Base-by-base conservation (phyloP, 2,113 vertebrate species). In the Uropsilus gracilis region DNA sequence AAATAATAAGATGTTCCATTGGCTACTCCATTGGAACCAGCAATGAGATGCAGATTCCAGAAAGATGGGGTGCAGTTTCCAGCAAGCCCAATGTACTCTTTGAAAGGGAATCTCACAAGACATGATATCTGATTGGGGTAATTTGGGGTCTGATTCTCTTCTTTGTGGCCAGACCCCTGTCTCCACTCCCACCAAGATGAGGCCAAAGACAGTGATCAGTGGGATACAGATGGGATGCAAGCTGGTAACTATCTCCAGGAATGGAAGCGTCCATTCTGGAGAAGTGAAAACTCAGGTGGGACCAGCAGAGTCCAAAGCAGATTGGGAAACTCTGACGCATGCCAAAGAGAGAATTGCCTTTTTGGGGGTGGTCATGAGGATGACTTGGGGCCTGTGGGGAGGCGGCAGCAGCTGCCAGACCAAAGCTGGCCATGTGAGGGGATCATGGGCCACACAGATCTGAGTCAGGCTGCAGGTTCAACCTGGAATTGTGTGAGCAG, bases 11-110 rank as follows among this genome's bases (percentile, higher is more conserved):
- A 28, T 0, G 0, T 37, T 44, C 50, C 37, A 69, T 11, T 12
- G 34, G 39, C 20, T 1, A 6, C 57, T 63, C 9, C 0, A 32
- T 39, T 34, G n/a, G 59, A 55, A 30, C 63, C n/a, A 20, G 4
- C 0, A 0, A 24, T 32, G 17, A 1, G 28, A 48, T 12, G n/a
- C 3, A 8, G 14, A 66, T 80, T 80, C 42, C 37, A 1, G 30
- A 39, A 86, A 59, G 14, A n/a, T n/a, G 17, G 2, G 28, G 57
- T 12, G n/a, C 3, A 8, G 14, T 66, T 80, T 80, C 42, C 37
- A 1, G 30, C n/a, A 86, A 59, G 14, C 34, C 20, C 24, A 37
- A 0, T 1, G 4, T 10, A 3, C 24, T 64, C 42, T 55, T 77
- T 18, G 12, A 4, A 32, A 1, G 20, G 53, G 61, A 6, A 5